Conservation (phyloP, 2,797 vertebrate species). For the Sebastes vulpes region DNA sequence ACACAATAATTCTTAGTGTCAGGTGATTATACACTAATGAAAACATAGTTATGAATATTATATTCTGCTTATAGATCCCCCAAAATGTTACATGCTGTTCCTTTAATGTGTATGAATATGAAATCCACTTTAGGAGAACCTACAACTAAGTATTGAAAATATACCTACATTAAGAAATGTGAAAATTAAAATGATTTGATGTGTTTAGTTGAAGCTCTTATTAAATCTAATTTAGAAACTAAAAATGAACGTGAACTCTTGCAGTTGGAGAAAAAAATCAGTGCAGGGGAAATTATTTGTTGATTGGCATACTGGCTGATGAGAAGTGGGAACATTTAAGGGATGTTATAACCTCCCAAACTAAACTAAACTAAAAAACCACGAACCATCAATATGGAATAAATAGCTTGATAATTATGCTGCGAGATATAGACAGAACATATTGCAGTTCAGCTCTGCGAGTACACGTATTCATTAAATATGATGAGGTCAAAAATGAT, state of each 20-base stretch:
- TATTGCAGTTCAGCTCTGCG: background rate
- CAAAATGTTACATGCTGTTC: rapidly evolving
- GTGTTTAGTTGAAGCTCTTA: background rate
- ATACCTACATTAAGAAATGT: background rate
- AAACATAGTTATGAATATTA: rapidly evolving
- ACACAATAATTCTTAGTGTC: rapidly evolving
- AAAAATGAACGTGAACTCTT: background rate
- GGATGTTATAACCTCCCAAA: background rate
- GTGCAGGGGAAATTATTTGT: background rate
- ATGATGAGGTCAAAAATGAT: background rate
- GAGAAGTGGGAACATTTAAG: background rate
- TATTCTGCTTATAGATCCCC: too few relatives aligned
- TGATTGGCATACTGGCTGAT: background rate
- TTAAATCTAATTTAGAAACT: background rate
- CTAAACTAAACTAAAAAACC: background rate
- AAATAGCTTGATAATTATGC: background rate
- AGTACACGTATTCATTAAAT: background rate
- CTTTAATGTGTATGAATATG: background rate
- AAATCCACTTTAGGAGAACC: background rate
- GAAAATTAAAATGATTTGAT: background rate
- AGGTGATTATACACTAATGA: too few relatives aligned
- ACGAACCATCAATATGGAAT: background rate
- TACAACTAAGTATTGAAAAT: too few relatives aligned
- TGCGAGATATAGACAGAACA: background rate
- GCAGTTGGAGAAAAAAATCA: too few relatives aligned